Evolutionary conservation across 2,797 vertebrate genomes (phyloP), one percentile per base, ranked within the genome.

Genomic region (Sarcoramphus papa): DNA sequence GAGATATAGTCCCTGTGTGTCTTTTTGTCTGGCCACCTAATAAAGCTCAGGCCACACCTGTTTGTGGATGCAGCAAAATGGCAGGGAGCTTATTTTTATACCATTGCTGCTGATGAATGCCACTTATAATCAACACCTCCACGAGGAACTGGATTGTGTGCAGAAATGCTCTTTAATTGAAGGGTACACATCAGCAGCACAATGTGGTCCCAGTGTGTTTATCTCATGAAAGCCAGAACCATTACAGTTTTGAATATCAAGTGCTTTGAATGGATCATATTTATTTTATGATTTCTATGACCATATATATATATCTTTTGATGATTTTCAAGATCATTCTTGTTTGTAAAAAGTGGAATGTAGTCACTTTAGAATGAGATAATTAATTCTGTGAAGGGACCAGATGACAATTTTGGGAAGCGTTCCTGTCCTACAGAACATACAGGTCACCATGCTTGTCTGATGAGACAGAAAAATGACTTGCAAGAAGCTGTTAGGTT

Each of bases 401-500:
- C 51, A 64, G 56, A 76, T 90, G 87, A 94, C 45, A 72, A 65
- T 94, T 95, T 91, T 13, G 56, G 78, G 88, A 82, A 94, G 50
- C 16, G 7, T 83, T 93, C 53, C 60, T 92, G 68, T 94, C 84
- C 86, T 91, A 37, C 35, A 43, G 50, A 94, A 53, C 63, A 16
- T 25, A 28, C 28, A 76, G 89, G 88, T 96, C 92, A 83, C 67
- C 40, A 6, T 27, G 47, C 62, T 93, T 86, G 78, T 95, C 93
- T 96, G 87, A 93, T 93, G 93, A 96, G 79, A 92, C 76, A 79
- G 82, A 90, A 76, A 77, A 94, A 86, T 84, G 12, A 86, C 90
- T 95, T 92, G 89, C 45, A 91, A 92, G 97, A 97, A 92, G 94
- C 95, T 97, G 95, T 97, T 97, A 96, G 93, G 95, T 96, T 97